Evolutionary conservation across 2,888 invertebrate genomes (phyloP).

Genomic region (Napeogenes inachia): DNA sequence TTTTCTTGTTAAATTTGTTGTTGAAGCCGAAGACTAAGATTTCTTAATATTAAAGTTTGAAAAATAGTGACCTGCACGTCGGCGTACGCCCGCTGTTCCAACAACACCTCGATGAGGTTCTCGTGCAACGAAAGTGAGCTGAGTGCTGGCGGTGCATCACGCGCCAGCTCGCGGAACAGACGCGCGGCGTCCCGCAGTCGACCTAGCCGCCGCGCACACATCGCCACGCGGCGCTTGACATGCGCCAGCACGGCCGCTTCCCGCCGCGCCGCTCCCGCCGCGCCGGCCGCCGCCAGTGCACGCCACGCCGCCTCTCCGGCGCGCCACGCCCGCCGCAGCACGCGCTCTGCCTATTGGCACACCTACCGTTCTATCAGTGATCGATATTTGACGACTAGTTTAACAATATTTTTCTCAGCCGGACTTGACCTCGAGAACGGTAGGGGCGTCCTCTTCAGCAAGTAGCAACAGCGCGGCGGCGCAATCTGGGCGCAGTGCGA

Average conservation of each 20-base stretch:
- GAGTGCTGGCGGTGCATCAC: constrained; percentile 97
- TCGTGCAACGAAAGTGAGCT: constrained; percentile 93
- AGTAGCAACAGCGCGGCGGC: constrained; percentile 95
- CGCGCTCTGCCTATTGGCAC: constrained; percentile 46
- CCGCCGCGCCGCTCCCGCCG: constrained; percentile 91
- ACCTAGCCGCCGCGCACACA: constrained; percentile 97
- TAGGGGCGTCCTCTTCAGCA: constrained; percentile 97
- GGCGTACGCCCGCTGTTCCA: constrained; percentile 97
- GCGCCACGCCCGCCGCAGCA: constrained; percentile 89
- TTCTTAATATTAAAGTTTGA: neutral
- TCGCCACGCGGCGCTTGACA: constrained; percentile 94
- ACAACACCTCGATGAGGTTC: constrained; percentile 95
- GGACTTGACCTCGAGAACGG: constrained; percentile 82
- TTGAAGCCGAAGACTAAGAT: neutral
- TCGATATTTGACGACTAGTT: neutral
- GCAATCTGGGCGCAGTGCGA: constrained; percentile 93
- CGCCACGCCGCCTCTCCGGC: constrained; percentile 94
- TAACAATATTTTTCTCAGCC: neutral
- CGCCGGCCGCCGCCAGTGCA: constrained; percentile 89
- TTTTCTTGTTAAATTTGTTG: no score
- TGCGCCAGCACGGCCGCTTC: constrained; percentile 97
- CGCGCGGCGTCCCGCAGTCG: constrained; percentile 96
- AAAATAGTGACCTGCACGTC: constrained; percentile 87
- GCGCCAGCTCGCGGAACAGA: constrained; percentile 96
- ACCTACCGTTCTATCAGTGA: no score